A percentile compares a stretch with the other conserved stretches of the same genome.
Conservation (phyloP, 2,113 vertebrate genomes). For the Tragelaphus buxtoni region DNA sequence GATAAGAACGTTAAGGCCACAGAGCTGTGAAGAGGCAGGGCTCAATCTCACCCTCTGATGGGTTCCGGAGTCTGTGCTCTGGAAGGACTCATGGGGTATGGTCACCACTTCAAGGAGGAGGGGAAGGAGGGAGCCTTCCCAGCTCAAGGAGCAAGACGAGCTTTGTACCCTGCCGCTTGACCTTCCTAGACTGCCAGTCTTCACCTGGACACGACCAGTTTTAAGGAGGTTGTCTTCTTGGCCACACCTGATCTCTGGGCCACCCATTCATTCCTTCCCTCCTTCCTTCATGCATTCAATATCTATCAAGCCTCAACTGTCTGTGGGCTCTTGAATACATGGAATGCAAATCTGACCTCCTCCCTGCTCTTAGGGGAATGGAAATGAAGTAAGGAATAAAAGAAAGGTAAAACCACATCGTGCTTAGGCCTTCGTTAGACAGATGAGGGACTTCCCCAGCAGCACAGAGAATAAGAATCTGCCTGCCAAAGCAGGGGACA, state of each 20-base stretch:
- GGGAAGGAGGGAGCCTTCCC: background rate
- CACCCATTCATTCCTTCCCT: background rate
- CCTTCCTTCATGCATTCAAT: background rate
- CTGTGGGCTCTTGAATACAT: background rate
- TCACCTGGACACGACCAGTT: rapidly evolving
- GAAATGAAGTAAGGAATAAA: background rate
- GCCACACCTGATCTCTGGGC: background rate
- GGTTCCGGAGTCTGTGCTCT: background rate
- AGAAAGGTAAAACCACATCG: background rate
- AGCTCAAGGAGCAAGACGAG: background rate
- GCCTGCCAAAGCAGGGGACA: background rate
- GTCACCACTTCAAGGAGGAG: background rate
- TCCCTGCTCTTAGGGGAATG: background rate
- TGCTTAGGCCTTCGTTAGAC: background rate
- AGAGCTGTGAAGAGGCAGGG: background rate
- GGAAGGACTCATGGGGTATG: rapidly evolving
- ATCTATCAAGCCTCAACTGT: background rate
- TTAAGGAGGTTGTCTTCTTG: background rate
- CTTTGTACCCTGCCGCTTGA: background rate
- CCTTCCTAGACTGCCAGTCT: background rate
- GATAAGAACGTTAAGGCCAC: background rate
- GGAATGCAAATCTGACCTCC: background rate
- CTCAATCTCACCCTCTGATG: background rate
- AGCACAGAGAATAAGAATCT: background rate
- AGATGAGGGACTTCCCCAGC: background rate